phyloP scores from a whole-genome alignment of 1,140 invertebrate species.

The Diachasma alloeum region DNA sequence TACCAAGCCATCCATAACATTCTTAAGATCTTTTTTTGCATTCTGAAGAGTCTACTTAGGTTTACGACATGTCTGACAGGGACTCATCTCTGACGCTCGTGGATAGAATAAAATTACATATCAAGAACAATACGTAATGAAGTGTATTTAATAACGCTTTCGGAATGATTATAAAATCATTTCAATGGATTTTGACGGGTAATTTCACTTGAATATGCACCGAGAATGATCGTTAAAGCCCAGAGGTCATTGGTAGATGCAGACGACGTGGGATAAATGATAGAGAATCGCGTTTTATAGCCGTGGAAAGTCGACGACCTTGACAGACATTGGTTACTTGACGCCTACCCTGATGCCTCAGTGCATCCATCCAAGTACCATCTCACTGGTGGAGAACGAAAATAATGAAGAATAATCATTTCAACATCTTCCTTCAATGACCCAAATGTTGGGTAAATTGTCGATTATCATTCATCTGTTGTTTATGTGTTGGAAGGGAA shows the following conservation, averaged over 20 bases:
- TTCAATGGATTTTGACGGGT: background rate
- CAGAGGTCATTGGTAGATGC: constrained; percentile 16
- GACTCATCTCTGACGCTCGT: background rate
- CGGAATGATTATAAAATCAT: background rate
- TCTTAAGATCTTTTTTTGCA: background rate
- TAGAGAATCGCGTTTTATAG: background rate
- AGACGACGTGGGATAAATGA: background rate
- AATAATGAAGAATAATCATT: constrained; percentile 5
- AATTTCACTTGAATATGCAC: background rate
- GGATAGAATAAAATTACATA: background rate
- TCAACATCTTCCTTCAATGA: background rate
- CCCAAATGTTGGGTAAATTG: background rate
- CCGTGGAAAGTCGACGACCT: constrained; percentile 37
- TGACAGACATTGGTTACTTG: constrained; percentile 34
- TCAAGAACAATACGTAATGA: background rate
- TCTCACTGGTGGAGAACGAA: background rate
- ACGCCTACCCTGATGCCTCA: background rate
- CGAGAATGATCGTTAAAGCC: background rate
- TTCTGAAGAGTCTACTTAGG: background rate
- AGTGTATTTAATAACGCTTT: background rate
- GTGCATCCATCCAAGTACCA: background rate
- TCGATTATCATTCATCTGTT: background rate
- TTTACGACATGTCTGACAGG: background rate
- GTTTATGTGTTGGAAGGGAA: background rate
- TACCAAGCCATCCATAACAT: background rate